Evolutionary conservation across 2,797 vertebrate genomes (phyloP).

Genomic region (Sebastes hubbsi): DNA sequence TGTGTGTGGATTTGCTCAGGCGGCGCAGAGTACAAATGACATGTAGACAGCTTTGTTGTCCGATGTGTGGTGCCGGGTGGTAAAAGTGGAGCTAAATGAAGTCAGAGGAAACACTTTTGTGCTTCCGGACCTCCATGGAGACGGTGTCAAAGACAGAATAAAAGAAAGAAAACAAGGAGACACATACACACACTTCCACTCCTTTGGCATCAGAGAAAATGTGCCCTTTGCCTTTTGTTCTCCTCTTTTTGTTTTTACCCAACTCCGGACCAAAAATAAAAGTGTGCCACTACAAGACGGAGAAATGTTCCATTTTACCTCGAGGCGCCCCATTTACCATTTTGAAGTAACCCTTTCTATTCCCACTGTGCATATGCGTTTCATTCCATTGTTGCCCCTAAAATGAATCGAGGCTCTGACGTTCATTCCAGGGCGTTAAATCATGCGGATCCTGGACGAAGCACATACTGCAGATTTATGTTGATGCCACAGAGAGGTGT

Average conservation of each 20-base stretch:
- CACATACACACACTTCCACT: neutral
- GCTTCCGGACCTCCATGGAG: neutral
- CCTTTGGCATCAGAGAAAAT: neutral
- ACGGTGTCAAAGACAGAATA: neutral
- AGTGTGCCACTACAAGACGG: constrained; percentile 31
- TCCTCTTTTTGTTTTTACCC: neutral
- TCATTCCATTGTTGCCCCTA: constrained; percentile 43
- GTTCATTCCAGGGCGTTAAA: constrained; percentile 43
- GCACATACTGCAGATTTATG: constrained; percentile 59
- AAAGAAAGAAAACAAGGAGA: neutral
- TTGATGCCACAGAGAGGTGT: constrained; percentile 46
- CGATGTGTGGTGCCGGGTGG: neutral
- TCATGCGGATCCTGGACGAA: constrained; percentile 37
- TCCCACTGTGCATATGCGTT: constrained; percentile 26
- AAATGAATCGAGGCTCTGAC: constrained; percentile 46
- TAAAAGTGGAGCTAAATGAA: constrained; percentile 1
- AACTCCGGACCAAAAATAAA: constrained; percentile 24
- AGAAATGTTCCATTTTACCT: constrained; percentile 41
- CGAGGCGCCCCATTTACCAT: constrained; percentile 49
- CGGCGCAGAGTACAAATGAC: neutral
- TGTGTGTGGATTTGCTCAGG: neutral
- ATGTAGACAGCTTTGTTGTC: constrained; percentile 9
- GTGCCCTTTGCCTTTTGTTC: constrained; percentile 30
- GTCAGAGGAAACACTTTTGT: constrained; percentile 11
- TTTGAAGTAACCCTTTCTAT: constrained; percentile 41